Evolutionary conservation across 1,140 invertebrate genomes (phyloP), one percentile per base, ranked within the genome.

Genomic region (Wiebesia pumilae): DNA sequence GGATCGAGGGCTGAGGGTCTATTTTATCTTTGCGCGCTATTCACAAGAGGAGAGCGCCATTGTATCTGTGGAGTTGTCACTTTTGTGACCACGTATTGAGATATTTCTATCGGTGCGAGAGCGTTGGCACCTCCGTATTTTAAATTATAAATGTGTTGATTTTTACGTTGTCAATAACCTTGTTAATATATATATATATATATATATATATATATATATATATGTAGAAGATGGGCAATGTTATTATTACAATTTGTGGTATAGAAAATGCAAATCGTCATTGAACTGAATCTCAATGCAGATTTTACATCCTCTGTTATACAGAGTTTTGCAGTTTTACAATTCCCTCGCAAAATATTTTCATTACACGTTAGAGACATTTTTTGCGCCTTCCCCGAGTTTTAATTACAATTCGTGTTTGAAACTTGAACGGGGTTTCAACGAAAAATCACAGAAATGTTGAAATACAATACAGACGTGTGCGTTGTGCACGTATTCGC

Each of bases 341-440:
- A 30, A 33, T 14, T 35, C 30, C 27, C 67, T 69, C 67, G n/a
- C 10, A 16, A 33, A 69, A 69, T 69, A 16, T 16, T 30, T 69
- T 30, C 30, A 65, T 65, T 65, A 35, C 30, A 33, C n/a, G 62
- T 65, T 47, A 47, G 43, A 30, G 62, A n/a, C 14, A 24, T 65
- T 65, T 65, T 65, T 65, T 27, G 24, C 67, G 12, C 30, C 30
- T n/a, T 1, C 27, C 30, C 35, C 30, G 30, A 16, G 30, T 69
- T 30, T 54, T 69, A 69, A 69, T 69, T 69, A 69, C 73, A 24
- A 40, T 47, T 65, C 80, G 30, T 16, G 62, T 67, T 67, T 43
- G 54, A 30, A 58, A 62, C 51, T 79, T 21, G 77, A 79, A 54
- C 51, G 12, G 30, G n/a, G 30, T 35, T 54, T 35, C 30, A 33